Base-by-base conservation (phyloP, 2,113 vertebrate genomes). In the Elephantulus edwardii region DNA sequence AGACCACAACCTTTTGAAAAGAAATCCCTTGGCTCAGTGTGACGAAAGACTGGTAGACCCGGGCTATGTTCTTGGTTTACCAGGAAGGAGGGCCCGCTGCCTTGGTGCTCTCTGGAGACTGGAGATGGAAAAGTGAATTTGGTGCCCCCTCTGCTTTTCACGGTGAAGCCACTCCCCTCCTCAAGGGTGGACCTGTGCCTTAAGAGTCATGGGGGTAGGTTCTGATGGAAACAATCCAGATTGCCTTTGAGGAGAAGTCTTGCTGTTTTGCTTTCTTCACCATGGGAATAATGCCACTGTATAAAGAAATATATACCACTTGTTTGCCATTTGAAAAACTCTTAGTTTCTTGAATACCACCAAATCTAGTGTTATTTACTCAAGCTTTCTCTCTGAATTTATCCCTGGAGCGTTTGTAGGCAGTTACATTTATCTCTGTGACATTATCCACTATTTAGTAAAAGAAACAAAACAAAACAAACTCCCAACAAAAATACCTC, bases 351-450 rank as follows among this genome's bases (percentile, higher is more conserved):
- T 92, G 86, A 83, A 70, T 88, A 62, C 66, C 44, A 75, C 87
- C 58, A 88, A 66, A 50, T 62, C 13, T 40, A 64, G 58, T 92
- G 42, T 76, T 83, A 77, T 58, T 88, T 91, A 88, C 62, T 94
- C 40, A 56, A 48, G 56, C 86, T 83, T 95, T 93, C 68, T 58
- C 78, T 33, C 75, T 70, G 77, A 90, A 48, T 91, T 86, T 70
- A 70, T 46, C 76, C 86, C 83, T 78, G 80, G 91, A 85, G 78
- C 89, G 74, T 64, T 94, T 56, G 62, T 91, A 93, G 83, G 90
- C 94, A 91, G 82, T 86, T 93, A 77, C 74, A 92, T 91, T 88
- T 86, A 76, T 91, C 93, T 93, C 75, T 76, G 80, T 89, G 86
- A 92, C 71, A 75, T 95, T 80, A 83, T 78, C 92, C 54, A 81